Evolutionary conservation across 2,797 vertebrate species (phyloP).

Genomic region (Diplodus sargus): DNA sequence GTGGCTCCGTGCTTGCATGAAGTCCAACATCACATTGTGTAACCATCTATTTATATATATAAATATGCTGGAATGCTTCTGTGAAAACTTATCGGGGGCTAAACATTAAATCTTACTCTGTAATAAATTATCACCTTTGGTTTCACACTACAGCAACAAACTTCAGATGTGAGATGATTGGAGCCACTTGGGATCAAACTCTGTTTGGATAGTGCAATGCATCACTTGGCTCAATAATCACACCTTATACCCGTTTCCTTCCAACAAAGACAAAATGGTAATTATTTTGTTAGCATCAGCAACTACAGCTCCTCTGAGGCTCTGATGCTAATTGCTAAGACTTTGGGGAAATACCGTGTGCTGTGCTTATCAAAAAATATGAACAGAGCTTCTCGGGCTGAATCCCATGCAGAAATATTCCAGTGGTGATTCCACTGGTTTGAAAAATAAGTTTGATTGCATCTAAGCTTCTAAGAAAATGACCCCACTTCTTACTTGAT

Average conservation of each 20-base stretch:
- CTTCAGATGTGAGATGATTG: constrained; percentile 2
- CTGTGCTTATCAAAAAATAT: background rate
- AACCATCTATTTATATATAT: constrained; percentile 8
- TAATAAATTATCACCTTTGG: background rate
- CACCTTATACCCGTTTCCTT: background rate
- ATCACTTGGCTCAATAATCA: background rate
- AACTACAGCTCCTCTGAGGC: constrained; percentile 1
- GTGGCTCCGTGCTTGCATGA: constrained; percentile 10
- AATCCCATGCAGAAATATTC: too few relatives aligned
- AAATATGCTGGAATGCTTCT: constrained; percentile 8
- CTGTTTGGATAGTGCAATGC: background rate
- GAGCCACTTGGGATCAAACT: background rate
- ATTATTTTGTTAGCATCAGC: constrained; percentile 4
- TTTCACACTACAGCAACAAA: constrained; percentile 9
- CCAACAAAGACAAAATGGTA: background rate
- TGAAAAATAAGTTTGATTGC: too few relatives aligned
- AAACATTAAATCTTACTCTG: constrained; percentile 7
- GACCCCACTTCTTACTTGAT: too few relatives aligned
- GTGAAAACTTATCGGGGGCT: constrained; percentile 1
- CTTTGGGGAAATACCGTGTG: background rate
- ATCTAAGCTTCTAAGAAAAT: too few relatives aligned
- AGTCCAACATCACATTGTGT: constrained; percentile 14
- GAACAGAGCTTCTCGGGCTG: too few relatives aligned
- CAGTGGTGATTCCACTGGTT: too few relatives aligned
- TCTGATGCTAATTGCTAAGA: constrained; percentile 2